Percentiles rank a stretch among this genome's conserved stretches.
phyloP scores from a whole-genome alignment of 2,797 vertebrate genomes.

The Acrossocheilus fasciatus region DNA sequence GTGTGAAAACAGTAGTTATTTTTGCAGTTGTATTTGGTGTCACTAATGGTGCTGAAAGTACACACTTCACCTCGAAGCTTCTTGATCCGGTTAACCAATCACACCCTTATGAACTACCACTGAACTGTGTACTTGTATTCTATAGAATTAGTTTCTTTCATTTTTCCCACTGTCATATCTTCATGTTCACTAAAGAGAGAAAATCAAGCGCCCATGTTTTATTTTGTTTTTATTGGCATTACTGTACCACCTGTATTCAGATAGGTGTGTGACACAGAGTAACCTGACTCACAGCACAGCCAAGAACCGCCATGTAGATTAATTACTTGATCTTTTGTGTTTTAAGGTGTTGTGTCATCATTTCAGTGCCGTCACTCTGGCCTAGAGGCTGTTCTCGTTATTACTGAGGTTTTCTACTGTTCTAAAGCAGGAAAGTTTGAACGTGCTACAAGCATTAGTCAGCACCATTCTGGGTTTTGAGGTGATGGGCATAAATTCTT shows the following conservation, averaged over 20 bases:
- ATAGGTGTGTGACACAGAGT: neutral
- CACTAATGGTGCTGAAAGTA: neutral
- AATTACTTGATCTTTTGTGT: neutral
- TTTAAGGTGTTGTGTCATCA: neutral
- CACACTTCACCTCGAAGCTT: neutral
- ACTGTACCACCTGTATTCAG: neutral
- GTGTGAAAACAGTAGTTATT: slow-evolving; percentile 17
- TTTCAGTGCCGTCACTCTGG: neutral
- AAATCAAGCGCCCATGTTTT: neutral
- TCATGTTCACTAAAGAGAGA: neutral
- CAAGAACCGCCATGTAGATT: neutral
- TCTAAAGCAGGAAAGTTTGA: neutral
- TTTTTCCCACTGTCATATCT: neutral
- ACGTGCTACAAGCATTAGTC: neutral
- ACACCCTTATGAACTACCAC: neutral
- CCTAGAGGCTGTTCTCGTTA: neutral
- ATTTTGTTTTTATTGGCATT: neutral
- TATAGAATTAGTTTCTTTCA: neutral
- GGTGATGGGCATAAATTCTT: neutral
- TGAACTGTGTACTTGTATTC: neutral
- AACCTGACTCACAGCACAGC: neutral
- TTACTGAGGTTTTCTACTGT: neutral
- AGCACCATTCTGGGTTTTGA: neutral
- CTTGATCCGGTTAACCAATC: neutral
- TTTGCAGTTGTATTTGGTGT: slow-evolving; percentile 18